Percentiles rank a stretch among this genome's conserved stretches.
Conservation (phyloP, 2,113 vertebrate species). For the Syngnathus floridae region DNA sequence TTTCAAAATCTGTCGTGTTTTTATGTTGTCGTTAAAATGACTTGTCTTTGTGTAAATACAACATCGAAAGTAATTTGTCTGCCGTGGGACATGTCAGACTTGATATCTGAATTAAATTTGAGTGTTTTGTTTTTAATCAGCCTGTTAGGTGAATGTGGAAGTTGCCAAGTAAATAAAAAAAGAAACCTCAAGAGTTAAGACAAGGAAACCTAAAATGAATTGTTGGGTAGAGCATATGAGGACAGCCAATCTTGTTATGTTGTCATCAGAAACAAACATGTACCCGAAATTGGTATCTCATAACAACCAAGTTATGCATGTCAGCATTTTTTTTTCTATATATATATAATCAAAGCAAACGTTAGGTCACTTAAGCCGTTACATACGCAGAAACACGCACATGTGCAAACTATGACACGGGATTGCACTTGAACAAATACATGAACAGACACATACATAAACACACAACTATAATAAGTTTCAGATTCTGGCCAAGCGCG, state of each 20-base stretch:
- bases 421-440: constrained; percentile 55
- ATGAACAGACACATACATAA: constrained; percentile 62
- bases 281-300: constrained; percentile 28
- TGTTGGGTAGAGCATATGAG: no score
- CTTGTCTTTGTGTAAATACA: no score
- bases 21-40: no score
- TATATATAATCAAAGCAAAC: constrained; percentile 39
- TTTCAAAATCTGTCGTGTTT: no score
- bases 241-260: neutral
- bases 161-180: constrained; percentile 11
- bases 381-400: constrained; percentile 42
- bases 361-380: constrained; percentile 48
- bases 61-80: constrained; percentile 54
- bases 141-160: constrained; percentile 16
- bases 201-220: no score
- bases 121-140: constrained; percentile 32
- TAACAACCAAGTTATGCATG: constrained; percentile 45
- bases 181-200: no score
- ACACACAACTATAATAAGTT: constrained; percentile 74
- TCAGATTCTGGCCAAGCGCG: constrained; percentile 70
- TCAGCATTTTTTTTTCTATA: constrained; percentile 24
- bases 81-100: constrained; percentile 50
- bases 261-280: constrained; percentile 38
- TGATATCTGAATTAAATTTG: constrained; percentile 51
- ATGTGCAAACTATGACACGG: constrained; percentile 31